phyloP scores from a whole-genome alignment of 2,113 vertebrate species.

The Clupea harengus region DNA sequence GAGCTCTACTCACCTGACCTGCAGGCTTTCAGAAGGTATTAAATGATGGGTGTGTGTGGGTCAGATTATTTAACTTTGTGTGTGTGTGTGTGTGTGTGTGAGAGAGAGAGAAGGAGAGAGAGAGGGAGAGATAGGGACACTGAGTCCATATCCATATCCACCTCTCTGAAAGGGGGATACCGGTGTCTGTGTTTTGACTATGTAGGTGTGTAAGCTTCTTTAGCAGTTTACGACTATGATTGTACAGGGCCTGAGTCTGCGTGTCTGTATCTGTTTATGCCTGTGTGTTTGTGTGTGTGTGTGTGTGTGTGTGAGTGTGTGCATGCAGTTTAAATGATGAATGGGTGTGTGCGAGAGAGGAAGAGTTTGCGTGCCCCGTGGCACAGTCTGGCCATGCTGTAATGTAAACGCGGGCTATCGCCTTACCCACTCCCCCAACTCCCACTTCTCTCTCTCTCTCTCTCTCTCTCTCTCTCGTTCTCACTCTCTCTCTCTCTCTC shows the following conservation, averaged over 20 bases:
- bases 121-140: neutral
- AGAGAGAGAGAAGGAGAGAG: neutral
- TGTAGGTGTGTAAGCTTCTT: neutral
- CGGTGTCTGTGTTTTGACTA: neutral
- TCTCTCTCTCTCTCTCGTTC: neutral
- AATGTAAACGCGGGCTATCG: neutral
- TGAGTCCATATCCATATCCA: too few relatives aligned
- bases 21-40: neutral
- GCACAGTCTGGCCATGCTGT: neutral
- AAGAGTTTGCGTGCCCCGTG: constrained; percentile 5
- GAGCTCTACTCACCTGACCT: neutral
- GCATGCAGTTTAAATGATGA: neutral
- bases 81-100: neutral
- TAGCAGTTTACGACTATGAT: neutral
- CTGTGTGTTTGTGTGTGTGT: constrained; percentile 6
- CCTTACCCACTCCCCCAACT: neutral
- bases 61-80: neutral
- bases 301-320: constrained; percentile 2
- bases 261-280: neutral
- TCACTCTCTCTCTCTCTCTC: neutral
- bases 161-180: neutral
- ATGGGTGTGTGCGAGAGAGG: neutral
- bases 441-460: neutral
- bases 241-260: neutral
- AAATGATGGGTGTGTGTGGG: neutral